Base-by-base conservation (phyloP, 2,113 vertebrate species). In the Hippocampus mohnikei region DNA sequence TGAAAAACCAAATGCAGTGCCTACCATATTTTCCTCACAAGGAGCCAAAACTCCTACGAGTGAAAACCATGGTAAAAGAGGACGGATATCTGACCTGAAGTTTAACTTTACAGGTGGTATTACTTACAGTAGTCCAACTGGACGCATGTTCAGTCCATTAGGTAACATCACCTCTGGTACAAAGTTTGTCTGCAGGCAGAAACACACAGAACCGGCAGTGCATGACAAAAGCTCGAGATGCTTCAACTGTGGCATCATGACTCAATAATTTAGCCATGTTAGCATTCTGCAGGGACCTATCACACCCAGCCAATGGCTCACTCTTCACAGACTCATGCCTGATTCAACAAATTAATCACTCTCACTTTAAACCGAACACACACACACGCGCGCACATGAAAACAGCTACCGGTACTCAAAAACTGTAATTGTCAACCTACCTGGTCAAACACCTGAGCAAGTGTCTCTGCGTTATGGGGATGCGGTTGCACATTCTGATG, bases 91-190 rank as follows among this genome's bases (percentile, higher is more conserved):
- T 9, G 2, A 23, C 53, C 16, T 25, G 11, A 59, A 29, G 1
- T 33, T 60, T 18, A 3, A 33, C 18, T 33, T 33, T 60, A 60
- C 11, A 5, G 55, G 11, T 58, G 29, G 27, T 60, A 27, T 44
- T 46, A 65, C 63, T 65, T 44, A 65, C 63, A 65, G 15, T 44
- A 65, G 46, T 65, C 63, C 63, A 65, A 65, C 63, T 16, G 63
- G 63, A 65, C 63, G 63, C 63, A 65, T 65, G 63, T 65, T 65
- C 63, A 65, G 46, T 7, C 63, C 63, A 41, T 65, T 65, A 9
- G 63, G 63, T 46, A 65, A 42, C 23, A 46, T 65, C 23, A 65
- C 63, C 63, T 65, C 63, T 65, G 63, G 63, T 65, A 65, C 63
- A 27, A 65, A 65, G 13, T 65, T 65, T 16, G 63, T 46, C 63